Conservation (phyloP, 2,797 vertebrate species). For the Sphenopsis melanotis region DNA sequence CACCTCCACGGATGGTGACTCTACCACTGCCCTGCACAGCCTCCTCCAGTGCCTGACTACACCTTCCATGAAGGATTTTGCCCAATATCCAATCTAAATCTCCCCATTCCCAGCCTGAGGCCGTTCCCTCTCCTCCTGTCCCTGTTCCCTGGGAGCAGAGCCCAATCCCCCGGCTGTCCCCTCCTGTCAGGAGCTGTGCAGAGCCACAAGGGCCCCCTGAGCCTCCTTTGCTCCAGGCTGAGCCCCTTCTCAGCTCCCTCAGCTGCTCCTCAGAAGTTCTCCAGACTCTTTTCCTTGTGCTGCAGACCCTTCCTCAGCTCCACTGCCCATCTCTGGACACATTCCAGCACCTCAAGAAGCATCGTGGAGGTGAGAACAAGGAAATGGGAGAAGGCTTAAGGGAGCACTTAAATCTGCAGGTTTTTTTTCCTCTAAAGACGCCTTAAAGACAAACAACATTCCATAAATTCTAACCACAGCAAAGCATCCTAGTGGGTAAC, state of each 20-base stretch:
- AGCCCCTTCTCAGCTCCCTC: neutral
- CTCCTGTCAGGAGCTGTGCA: neutral
- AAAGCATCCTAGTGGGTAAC: neutral
- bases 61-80: neutral
- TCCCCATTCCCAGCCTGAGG: neutral
- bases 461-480: neutral
- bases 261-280: neutral
- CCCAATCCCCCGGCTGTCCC: rapidly evolving
- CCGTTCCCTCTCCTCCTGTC: rapidly evolving
- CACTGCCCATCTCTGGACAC: neutral
- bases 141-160: neutral
- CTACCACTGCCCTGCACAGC: neutral
- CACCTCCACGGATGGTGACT: neutral
- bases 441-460: neutral
- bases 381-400: neutral
- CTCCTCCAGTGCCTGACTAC: neutral
- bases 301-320: neutral
- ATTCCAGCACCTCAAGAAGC: neutral
- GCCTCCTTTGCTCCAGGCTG: neutral
- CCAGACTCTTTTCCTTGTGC: neutral
- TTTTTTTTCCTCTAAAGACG: neutral
- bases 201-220: neutral
- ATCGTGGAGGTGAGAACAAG: rapidly evolving
- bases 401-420: neutral
- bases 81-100: neutral